Percentiles rank a stretch among this genome's conserved stretches.
These are phyloP conservation scores for Empis stercorea DNA, from an alignment of 2,888 invertebrate species.

Conservation along the genomic window DNA sequence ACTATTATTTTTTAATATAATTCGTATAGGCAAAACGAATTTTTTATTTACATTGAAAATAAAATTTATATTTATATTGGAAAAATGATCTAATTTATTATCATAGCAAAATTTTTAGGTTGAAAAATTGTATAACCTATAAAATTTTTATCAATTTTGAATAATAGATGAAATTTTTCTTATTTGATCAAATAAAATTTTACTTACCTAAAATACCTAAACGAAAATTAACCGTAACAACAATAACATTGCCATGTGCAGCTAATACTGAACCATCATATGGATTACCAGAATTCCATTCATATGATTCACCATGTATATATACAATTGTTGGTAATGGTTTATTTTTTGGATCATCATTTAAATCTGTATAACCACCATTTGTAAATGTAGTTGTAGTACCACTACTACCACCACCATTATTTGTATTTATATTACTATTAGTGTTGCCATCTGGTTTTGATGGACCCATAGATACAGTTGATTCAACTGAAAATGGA, in stretches of 20 bases:
- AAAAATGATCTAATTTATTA: no score
- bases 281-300: conserved; percentile 94
- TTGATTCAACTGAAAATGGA: conserved; percentile 10
- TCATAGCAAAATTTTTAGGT: no score
- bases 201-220: conserved; percentile 76
- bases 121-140: no score
- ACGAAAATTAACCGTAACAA: conserved; percentile 84
- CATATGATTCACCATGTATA: conserved; percentile 90
- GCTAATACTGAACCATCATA: conserved; percentile 95
- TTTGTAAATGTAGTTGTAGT: background rate
- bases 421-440: background rate
- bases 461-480: conserved; percentile 3
- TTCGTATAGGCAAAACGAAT: no score
- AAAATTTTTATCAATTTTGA: no score
- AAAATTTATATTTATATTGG: no score
- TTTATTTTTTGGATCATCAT: conserved; percentile 11
- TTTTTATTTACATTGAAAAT: no score
- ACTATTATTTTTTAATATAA: no score
- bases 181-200: no score
- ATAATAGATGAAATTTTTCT: no score
- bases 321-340: conserved; percentile 73
- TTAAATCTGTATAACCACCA: background rate
- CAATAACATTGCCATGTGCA: conserved; percentile 77
- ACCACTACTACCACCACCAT: background rate
- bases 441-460: background rate